Base-by-base conservation (phyloP, 2,888 invertebrate species). In the Podabrus alpinus region DNA sequence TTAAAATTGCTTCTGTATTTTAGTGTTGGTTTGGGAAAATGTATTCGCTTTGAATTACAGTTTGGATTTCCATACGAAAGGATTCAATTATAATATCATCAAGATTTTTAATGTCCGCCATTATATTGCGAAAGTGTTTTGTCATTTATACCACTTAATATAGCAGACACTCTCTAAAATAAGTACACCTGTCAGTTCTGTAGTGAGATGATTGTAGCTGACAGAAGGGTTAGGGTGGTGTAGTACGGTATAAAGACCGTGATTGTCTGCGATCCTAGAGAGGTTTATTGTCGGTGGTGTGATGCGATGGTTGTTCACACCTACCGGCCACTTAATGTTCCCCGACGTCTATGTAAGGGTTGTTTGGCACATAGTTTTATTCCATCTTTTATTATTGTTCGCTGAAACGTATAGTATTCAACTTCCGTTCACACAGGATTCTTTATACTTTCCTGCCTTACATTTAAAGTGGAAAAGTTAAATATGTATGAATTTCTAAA, bases 261-360 rank as follows among this genome's bases (percentile, higher is more conserved):
- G 77, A 77, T 77, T 77, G 77, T 74, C 74, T 74, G 77, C 45
- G 71, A 72, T 77, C 69, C 74, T 69, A 69, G 72, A 73, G 74
- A 69, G 74, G 74, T 74, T 77, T 76, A 74, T 76, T 74, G 76
- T 74, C 72, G 60, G 72, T 72, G 74, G 74, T 73, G 77, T 74
- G 77, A 76, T 64, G 71, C 71, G 69, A 77, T 72, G 74, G 74
- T 70, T 77, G 77, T 77, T 77, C 74, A 74, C 77, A 77, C 77
- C 77, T 77, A 72, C 74, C 70, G 77, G 74, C 77, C 74, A 77
- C 77, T 77, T 77, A 77, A 77, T 77, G 74, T 59, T 74, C 74
- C 74, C 72, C 61, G 73, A 73, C 72, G 75, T 76, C 73, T 76
- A 70, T 61, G 73, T 73, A 67, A 76, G 76, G 76, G 76, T 76